phyloP scores from a whole-genome alignment of 2,888 invertebrate genomes.

The Sepioteuthis lessoniana region DNA sequence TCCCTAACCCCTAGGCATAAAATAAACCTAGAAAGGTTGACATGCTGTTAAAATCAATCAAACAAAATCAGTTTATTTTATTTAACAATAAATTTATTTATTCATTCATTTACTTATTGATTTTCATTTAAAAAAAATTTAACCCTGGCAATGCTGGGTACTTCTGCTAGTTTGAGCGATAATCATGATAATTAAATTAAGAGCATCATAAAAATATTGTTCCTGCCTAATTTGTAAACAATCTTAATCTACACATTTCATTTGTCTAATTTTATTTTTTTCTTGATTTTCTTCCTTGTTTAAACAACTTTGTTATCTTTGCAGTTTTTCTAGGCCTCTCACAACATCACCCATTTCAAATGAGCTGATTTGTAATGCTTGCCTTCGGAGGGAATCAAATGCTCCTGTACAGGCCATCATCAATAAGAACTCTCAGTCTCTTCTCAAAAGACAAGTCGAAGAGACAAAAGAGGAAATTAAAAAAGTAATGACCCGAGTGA shows the following conservation, averaged over 20 bases:
- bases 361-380: background rate
- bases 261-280: background rate
- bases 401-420: conserved; percentile 72
- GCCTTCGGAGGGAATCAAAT: conserved; percentile 51
- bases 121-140: too few relatives aligned
- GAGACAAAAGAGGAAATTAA: conserved; percentile 73
- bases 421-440: conserved; percentile 70
- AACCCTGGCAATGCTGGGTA: too few relatives aligned
- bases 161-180: too few relatives aligned
- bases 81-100: too few relatives aligned
- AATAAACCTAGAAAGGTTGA: too few relatives aligned
- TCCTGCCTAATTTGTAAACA: background rate
- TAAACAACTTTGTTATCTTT: background rate
- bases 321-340: background rate
- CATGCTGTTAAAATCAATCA: too few relatives aligned
- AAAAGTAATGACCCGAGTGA: conserved; percentile 72
- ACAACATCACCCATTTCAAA: background rate
- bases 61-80: too few relatives aligned
- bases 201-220: too few relatives aligned
- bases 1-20: too few relatives aligned
- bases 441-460: conserved; percentile 71
- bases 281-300: background rate
- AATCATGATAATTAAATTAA: too few relatives aligned
- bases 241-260: background rate
- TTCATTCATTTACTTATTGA: too few relatives aligned